phyloP scores from a whole-genome alignment of 2,797 vertebrate species.

The Poecilia gillii region DNA sequence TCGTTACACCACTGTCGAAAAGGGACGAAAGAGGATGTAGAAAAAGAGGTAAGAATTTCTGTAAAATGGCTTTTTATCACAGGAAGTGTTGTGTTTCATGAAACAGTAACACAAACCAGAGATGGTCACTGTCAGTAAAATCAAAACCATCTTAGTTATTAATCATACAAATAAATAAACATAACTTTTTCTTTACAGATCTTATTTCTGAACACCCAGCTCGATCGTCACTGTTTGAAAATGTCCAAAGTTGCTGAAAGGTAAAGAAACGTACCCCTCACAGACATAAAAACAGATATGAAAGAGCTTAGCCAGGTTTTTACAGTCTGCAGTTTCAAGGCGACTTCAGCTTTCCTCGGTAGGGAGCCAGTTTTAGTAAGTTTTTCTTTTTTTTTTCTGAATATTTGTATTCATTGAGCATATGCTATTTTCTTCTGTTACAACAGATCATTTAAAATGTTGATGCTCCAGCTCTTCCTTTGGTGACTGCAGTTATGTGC shows the following conservation, averaged over 20 bases:
- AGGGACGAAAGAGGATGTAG: conserved; percentile 93
- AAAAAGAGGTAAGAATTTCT: conserved; percentile 86
- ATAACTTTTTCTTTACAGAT: conserved; percentile 80
- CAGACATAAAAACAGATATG: not conserved
- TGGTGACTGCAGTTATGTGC: not conserved
- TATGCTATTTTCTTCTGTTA: not conserved
- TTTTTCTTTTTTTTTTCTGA: not conserved
- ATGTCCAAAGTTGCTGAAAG: conserved; percentile 99
- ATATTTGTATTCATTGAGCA: conserved; percentile 18
- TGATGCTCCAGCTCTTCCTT: not conserved
- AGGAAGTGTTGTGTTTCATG: conserved; percentile 9
- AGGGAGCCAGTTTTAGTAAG: too few relatives aligned
- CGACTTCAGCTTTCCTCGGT: too few relatives aligned
- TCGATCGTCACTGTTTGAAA: conserved; percentile 98
- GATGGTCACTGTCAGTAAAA: not conserved
- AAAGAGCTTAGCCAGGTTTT: not conserved
- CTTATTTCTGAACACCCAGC: conserved; percentile 91
- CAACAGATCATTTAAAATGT: not conserved
- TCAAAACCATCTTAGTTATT: conserved; percentile 16
- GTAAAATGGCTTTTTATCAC: not conserved
- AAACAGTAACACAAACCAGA: conserved; percentile 5
- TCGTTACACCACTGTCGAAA: conserved; percentile 87
- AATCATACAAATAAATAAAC: not conserved
- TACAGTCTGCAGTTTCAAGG: not conserved
- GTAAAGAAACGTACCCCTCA: conserved; percentile 73